Base-by-base conservation (phyloP, 2,888 invertebrate genomes). In the Theodoxus fluviatilis region DNA sequence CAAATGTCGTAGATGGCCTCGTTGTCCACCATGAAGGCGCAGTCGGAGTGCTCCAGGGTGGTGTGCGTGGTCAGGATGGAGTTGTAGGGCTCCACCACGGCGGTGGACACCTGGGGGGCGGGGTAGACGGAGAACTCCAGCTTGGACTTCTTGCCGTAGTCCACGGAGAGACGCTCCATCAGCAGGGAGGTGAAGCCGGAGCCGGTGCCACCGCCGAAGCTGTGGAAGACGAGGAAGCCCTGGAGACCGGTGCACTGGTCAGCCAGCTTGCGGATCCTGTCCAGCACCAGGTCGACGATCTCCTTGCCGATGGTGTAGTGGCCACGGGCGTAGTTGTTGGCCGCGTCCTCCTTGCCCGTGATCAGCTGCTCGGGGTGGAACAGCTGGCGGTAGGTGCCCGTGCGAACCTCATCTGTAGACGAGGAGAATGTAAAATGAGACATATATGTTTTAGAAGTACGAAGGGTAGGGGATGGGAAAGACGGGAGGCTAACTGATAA, bases 291-390 rank as follows among this genome's bases (percentile, higher is more conserved):
- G 76, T 93, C 92, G n/a, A 94, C 89, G 87, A 93, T 91, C 86
- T 94, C 93, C 67, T 89, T 89, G 1, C 96, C 97, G 85, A 97
- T 94, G 78, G 96, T 97, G 91, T 98, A 97, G 89, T 98, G 97
- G 74, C 97, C 97, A 83, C 97, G 93, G 73, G 97, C 97, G 80
- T 97, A 97, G 90, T 97, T 97, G 90, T 97, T 97, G 80, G 97
- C 97, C 64, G 97, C 96, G 86, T 96, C 96, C 89, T 96, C 96
- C 89, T 97, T 97, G 81, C 96, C 96, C 81, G 95, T 95, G 89
- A 96, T 95, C 88, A 96, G 90, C 89, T 97, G 96, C 90, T 97
- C 96, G 75, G 96, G 97, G 89, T 97, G 96, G 92, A 96, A 97
- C 84, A 97, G 91, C 89, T 95, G 95, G 77, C 95, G 91, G 91